Base-by-base conservation (phyloP, 2,888 invertebrate species). In the Hetaerina titia region DNA sequence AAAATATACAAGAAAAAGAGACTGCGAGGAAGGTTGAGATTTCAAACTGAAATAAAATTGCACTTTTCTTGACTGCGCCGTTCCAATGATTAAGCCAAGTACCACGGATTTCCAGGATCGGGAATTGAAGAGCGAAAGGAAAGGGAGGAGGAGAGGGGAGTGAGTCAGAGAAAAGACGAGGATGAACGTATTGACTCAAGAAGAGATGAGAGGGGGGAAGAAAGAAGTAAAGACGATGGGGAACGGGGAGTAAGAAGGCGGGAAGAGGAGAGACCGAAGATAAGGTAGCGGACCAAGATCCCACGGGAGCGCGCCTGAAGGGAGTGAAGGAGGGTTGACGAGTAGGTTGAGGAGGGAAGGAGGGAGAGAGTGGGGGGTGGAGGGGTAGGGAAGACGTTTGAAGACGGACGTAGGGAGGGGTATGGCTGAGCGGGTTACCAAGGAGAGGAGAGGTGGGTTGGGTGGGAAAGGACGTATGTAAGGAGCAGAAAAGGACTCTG, bases 401-500 rank as follows among this genome's bases (percentile, higher is more conserved):
- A 8, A 69, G 69, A 69, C 69, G 69, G 69, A 69, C 69, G 69
- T 69, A 22, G 22, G 69, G 22, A 69, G n/a, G 60, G 60, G 69
- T 7, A 22, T 22, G 19, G 22, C 45, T 45, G 45, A 45, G 45
- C 45, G 45, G 45, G 45, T 2, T 45, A 4, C 45, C 45, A 4
- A 45, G 45, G 45, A 45, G 45, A 45, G 69, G 69, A 22, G 22
- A n/a, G 9, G 22, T 8, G 69, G 69, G 22, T n/a, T 45, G 69
- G 22, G 69, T 8, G 22, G 69, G 69, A n/a, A 69, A 69, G 69
- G 69, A 69, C 69, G 69, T n/a, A 69, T 69, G 69, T 69, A 69
- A 69, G 69, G 69, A 69, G 69, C 69, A 69, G 69, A 69, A 69
- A 69, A 69, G 69, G 69, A 69, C 69, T 88, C 88, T 88, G 88